These are phyloP conservation scores for Caenorhabditis remanei DNA, from an alignment of 1,140 invertebrate genomes.

Conservation along the genomic window DNA sequence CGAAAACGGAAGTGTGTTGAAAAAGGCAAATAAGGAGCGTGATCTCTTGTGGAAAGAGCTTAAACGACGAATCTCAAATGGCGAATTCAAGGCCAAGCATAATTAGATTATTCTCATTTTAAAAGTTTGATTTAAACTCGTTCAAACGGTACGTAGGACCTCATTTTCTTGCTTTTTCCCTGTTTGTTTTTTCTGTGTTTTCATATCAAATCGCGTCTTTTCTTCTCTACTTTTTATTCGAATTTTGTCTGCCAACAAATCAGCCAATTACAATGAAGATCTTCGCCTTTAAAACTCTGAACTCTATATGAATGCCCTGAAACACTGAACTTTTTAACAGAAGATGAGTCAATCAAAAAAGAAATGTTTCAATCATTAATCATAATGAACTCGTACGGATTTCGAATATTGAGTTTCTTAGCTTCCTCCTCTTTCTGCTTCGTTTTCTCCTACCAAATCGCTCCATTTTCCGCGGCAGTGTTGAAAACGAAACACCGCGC, in stretches of 20 bases:
- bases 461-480: too few relatives aligned
- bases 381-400: too few relatives aligned
- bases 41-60: constrained; percentile 72
- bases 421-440: too few relatives aligned
- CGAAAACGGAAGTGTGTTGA: constrained; percentile 83
- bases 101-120: background rate
- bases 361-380: too few relatives aligned
- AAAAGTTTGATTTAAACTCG: background rate
- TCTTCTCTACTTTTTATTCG: background rate
- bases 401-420: too few relatives aligned
- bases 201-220: background rate
- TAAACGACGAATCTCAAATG: constrained; percentile 70
- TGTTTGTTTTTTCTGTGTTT: constrained; percentile 32
- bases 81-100: constrained; percentile 67
- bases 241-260: background rate
- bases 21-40: constrained; percentile 73
- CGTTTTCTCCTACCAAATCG: too few relatives aligned
- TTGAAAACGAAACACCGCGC: too few relatives aligned
- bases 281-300: background rate
- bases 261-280: background rate
- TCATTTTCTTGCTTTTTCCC: background rate
- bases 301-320: too few relatives aligned
- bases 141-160: background rate
- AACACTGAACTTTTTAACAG: too few relatives aligned
- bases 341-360: too few relatives aligned